These are phyloP conservation scores for Musca vetustissima DNA, from an alignment of 1,140 invertebrate species.

Conservation along the genomic window DNA sequence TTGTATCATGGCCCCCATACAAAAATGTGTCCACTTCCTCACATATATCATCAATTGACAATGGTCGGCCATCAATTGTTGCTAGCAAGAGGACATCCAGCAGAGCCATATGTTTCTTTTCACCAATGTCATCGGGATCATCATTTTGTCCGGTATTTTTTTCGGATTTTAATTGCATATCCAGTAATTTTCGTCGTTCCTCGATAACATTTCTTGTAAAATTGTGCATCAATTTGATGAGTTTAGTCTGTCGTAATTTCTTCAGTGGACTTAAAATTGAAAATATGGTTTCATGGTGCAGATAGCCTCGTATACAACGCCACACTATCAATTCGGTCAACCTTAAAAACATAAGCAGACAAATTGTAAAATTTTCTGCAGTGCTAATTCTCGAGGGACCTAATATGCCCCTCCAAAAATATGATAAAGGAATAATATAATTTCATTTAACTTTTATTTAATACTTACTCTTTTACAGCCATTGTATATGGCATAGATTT, in stretches of 20 bases:
- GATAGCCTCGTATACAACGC: no score
- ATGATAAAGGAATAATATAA: no score
- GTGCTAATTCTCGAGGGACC: no score
- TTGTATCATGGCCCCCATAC: slow-evolving; percentile 80
- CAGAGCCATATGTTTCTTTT: slow-evolving; percentile 69
- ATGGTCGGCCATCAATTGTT: slow-evolving; percentile 58
- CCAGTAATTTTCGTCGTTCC: slow-evolving; percentile 50
- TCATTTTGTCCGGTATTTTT: background rate
- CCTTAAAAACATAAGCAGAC: no score
- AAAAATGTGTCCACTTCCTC: slow-evolving; percentile 79
- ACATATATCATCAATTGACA: slow-evolving; percentile 68
- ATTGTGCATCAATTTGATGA: slow-evolving; percentile 66
- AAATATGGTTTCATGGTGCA: no score
- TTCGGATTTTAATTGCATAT: slow-evolving; percentile 34
- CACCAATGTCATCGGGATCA: background rate
- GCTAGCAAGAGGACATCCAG: slow-evolving; percentile 74
- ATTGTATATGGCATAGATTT: slow-evolving; percentile 70
- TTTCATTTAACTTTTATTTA: no score
- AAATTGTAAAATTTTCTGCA: no score
- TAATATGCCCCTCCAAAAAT: no score
- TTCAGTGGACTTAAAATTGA: no score
- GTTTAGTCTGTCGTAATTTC: no score
- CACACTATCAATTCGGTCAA: no score
- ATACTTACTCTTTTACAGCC: slow-evolving; percentile 66
- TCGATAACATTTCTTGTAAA: slow-evolving; percentile 66